These are phyloP conservation scores for Phrixothrix hirtus DNA, from an alignment of 2,888 invertebrate genomes.

Conservation along the genomic window DNA sequence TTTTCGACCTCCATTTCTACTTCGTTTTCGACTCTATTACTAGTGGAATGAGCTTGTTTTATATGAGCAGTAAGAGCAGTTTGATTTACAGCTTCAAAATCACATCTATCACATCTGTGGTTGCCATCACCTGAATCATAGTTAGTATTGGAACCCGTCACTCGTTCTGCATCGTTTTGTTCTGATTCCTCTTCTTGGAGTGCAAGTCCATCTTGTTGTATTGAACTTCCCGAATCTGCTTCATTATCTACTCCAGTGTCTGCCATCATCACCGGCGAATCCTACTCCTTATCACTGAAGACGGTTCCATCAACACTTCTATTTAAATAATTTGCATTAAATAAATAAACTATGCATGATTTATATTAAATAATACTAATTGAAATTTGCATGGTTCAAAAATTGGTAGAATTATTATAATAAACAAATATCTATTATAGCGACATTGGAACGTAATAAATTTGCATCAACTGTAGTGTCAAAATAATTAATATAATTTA, in stretches of 20 bases:
- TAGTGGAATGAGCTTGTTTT: constrained; percentile 61
- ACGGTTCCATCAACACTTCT: constrained; percentile 48
- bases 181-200: constrained; percentile 54
- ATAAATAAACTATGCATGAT: too few relatives aligned
- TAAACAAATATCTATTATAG: too few relatives aligned
- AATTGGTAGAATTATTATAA: too few relatives aligned
- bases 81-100: constrained; percentile 80
- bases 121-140: constrained; percentile 63
- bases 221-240: constrained; percentile 54
- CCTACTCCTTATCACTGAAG: constrained; percentile 31
- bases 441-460: too few relatives aligned
- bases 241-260: constrained; percentile 54
- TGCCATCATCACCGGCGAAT: constrained; percentile 52
- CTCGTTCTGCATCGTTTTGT: constrained; percentile 57
- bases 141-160: constrained; percentile 59
- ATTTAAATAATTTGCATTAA: too few relatives aligned
- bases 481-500: too few relatives aligned
- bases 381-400: too few relatives aligned
- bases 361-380: too few relatives aligned
- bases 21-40: constrained; percentile 52
- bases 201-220: constrained; percentile 40
- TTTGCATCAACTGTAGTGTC: too few relatives aligned
- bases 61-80: constrained; percentile 76
- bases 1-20: constrained; percentile 55
- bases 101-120: constrained; percentile 77